Base-by-base conservation (phyloP, 35 echinoderm and acorn worm species). In the Eucidaris tribuloides region DNA sequence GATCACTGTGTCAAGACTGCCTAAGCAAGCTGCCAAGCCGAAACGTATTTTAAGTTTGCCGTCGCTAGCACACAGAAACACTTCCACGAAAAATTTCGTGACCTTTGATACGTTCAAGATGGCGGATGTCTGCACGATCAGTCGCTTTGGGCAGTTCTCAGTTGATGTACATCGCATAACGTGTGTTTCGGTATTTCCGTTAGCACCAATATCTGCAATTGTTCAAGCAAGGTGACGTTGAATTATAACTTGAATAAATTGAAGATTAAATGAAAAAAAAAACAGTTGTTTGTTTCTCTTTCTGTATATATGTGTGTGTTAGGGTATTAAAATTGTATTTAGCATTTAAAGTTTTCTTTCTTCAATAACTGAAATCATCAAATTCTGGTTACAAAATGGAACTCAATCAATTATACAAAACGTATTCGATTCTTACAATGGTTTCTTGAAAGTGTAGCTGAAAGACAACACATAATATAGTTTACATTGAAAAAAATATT, bases 81-180 rank as follows among this genome's bases (percentile, higher is more conserved):
- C 22, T 36, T 74, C 68, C 25, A 74, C 68, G n/a, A 74, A 74
- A 36, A 74, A 74, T 36, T 74, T 74, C 28, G 44, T 36, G 38
- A 36, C 28, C 13, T 44, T 23, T 33, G 14, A 3, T 5, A 5
- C 37, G 9, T 27, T 20, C 68, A 74, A 44, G 40, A 74, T 38
- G 38, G 33, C n/a, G 17, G 29, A n/a, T 1, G 68, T 74, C 68
- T 74, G 33, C 3, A 74, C 68, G 35, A 40, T 43, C 9, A 74
- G 68, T 7, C 4, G 4, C 25, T 33, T n/a, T 4, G 68, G 11
- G 24, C 68, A 74, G 68, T 18, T 42, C 11, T 41, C 19, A 14
- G 0, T 3, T 27, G 68, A 42, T 18, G 36, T 41, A 41, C 68
- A 74, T 44, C 68, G 68, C 68, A 74, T 74, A 7, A 74, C 3